A percentile compares a stretch with the other conserved stretches of the same genome.
phyloP scores from a whole-genome alignment of 2,113 vertebrate genomes.

The Mastomys coucha region DNA sequence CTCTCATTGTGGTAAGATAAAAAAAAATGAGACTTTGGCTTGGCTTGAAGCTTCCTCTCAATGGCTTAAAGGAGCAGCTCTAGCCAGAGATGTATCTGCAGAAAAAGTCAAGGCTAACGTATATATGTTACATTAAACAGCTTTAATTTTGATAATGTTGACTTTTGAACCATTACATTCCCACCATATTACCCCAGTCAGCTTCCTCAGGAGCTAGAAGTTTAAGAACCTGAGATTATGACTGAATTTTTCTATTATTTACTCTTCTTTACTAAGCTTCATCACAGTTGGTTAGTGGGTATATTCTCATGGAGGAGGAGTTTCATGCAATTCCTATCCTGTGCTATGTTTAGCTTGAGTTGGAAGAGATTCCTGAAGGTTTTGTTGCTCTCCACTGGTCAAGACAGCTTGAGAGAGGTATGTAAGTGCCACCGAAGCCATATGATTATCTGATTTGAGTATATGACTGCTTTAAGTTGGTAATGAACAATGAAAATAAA shows the following conservation, averaged over 20 bases:
- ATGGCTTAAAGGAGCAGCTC: not conserved
- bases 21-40: not conserved
- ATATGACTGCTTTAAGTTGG: conserved; percentile 40
- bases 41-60: not conserved
- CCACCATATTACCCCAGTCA: not conserved
- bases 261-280: not conserved
- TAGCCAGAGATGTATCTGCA: not conserved
- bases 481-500: not conserved
- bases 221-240: not conserved
- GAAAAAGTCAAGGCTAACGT: not conserved
- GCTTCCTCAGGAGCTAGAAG: not conserved
- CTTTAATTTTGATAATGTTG: not conserved
- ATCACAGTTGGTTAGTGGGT: not conserved
- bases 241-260: not conserved
- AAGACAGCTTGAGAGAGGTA: not conserved
- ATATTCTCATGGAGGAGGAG: not conserved
- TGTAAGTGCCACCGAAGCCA: conserved; percentile 4
- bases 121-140: not conserved
- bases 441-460: not conserved
- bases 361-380: not conserved
- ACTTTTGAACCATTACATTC: not conserved
- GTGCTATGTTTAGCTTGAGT: not conserved
- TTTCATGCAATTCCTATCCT: not conserved
- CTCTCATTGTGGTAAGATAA: not conserved
- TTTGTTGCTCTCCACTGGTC: not conserved